Percentiles rank a stretch among this genome's conserved stretches.
These are phyloP conservation scores for Hofmannophila pseudospretella DNA, from an alignment of 2,888 invertebrate genomes.

Conservation along the genomic window DNA sequence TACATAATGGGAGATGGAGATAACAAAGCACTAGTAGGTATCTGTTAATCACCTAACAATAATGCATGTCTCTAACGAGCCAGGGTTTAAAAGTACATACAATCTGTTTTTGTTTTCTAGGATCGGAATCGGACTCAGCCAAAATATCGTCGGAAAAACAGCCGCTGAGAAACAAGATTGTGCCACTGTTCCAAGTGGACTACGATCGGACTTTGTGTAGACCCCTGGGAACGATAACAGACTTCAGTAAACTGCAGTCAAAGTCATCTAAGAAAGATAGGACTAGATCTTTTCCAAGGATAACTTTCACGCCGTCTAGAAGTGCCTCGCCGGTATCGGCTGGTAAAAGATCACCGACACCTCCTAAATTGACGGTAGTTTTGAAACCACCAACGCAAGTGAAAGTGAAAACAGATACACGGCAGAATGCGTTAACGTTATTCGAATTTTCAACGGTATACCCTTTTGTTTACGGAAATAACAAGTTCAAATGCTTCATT, in stretches of 20 bases:
- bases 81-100: constrained; percentile 2
- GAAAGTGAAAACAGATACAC: constrained; percentile 35
- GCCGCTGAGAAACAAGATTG: constrained; percentile 41
- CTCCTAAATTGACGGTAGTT: background rate
- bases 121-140: constrained; percentile 35
- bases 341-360: constrained; percentile 16
- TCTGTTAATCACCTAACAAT: background rate
- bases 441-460: constrained; percentile 67
- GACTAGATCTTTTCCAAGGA: constrained; percentile 14
- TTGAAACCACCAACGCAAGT: constrained; percentile 1
- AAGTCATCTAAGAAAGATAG: constrained; percentile 9
- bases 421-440: constrained; percentile 57
- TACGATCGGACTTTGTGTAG: constrained; percentile 67
- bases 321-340: constrained; percentile 46
- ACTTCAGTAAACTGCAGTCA: constrained; percentile 48
- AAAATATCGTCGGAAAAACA: constrained; percentile 27
- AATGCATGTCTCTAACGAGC: constrained; percentile 2
- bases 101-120: constrained; percentile 65
- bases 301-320: constrained; percentile 33
- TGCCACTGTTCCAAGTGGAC: constrained; percentile 67
- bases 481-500: constrained; percentile 67
- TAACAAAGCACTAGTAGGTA: constrained; percentile 4
- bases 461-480: constrained; percentile 65
- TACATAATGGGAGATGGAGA: constrained; percentile 4
- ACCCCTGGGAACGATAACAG: constrained; percentile 57